phyloP scores from a whole-genome alignment of 2,797 vertebrate species.

The Sebastes minor region DNA sequence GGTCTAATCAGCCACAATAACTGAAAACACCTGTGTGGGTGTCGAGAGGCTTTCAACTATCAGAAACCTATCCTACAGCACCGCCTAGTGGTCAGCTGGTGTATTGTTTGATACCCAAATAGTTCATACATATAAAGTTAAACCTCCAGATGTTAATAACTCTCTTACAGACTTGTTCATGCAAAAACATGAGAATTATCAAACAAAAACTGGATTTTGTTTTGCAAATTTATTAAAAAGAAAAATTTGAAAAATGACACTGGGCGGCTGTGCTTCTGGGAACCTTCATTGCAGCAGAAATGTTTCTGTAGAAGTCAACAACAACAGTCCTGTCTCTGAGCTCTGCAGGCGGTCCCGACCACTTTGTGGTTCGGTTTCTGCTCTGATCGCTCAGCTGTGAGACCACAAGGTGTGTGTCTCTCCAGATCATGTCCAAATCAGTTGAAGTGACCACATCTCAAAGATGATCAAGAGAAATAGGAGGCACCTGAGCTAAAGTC shows the following conservation, averaged over 20 bases:
- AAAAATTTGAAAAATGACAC: too few relatives aligned
- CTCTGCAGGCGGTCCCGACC: not conserved
- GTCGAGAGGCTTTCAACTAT: not conserved
- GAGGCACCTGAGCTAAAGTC: not conserved
- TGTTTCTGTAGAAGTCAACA: not conserved
- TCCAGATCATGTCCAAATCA: not conserved
- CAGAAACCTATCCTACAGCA: not conserved
- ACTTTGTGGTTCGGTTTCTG: not conserved
- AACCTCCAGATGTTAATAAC: not conserved
- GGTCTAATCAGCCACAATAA: too few relatives aligned
- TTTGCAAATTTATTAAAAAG: too few relatives aligned
- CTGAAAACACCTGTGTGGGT: too few relatives aligned
- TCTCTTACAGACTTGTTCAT: too few relatives aligned
- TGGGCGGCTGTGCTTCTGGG: not conserved
- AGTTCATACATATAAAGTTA: too few relatives aligned
- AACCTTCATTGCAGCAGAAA: not conserved
- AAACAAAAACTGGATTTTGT: too few relatives aligned
- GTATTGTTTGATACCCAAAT: rapidly evolving
- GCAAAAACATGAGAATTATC: too few relatives aligned
- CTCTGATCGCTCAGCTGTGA: not conserved
- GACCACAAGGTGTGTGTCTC: not conserved
- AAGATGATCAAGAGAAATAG: not conserved
- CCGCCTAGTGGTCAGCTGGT: constrained; percentile 35
- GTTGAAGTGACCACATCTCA: not conserved
- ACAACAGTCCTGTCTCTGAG: not conserved